Evolutionary conservation across 2,113 vertebrate genomes (phyloP).

Genomic region (Phoxinus phoxinus): DNA sequence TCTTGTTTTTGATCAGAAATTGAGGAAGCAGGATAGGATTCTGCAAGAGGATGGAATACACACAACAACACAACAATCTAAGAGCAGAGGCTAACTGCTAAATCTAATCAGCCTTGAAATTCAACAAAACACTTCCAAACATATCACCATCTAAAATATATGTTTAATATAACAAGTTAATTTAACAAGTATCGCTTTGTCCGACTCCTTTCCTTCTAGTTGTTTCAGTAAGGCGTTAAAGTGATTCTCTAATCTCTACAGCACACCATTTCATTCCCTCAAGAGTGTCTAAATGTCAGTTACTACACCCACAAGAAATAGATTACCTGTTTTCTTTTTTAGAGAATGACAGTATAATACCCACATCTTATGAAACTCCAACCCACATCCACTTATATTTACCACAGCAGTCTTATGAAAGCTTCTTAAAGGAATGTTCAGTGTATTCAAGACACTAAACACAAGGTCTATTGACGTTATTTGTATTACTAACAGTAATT

Average conservation of each 20-base stretch:
- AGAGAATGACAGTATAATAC: slow-evolving; percentile 1
- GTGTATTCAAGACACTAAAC: neutral
- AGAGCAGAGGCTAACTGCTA: neutral
- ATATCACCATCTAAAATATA: too few species aligned
- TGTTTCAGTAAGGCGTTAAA: neutral
- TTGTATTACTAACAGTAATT: neutral
- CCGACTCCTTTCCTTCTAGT: neutral
- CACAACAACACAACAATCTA: neutral
- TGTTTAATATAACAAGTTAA: neutral
- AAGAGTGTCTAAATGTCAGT: slow-evolving; percentile 21
- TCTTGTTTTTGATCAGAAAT: neutral
- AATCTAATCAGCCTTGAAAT: neutral
- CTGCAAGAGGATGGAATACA: neutral
- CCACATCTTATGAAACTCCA: slow-evolving; percentile 16
- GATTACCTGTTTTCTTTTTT: neutral
- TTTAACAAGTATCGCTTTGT: neutral
- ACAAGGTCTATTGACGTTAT: neutral
- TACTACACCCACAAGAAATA: slow-evolving; percentile 6
- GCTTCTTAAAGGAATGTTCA: slow-evolving; percentile 12
- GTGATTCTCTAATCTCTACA: neutral
- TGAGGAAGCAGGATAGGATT: neutral
- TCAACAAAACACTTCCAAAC: neutral
- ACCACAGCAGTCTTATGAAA: neutral
- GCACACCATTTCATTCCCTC: neutral
- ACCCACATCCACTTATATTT: slow-evolving; percentile 36